Evolutionary conservation across 2,113 vertebrate species (phyloP).

Genomic region (Dolichotis patagonum): DNA sequence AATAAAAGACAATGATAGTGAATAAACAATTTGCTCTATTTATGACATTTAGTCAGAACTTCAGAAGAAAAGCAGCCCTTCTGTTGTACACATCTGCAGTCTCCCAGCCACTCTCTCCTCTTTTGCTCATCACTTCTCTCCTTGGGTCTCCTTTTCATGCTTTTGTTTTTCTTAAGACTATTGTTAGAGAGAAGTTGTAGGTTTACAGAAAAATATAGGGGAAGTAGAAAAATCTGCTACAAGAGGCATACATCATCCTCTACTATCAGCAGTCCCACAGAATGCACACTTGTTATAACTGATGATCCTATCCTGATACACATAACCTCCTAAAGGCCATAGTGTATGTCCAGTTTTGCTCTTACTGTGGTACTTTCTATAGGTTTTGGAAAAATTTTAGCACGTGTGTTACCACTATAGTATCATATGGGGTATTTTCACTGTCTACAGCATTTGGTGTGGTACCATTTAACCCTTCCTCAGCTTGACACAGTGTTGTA

Average conservation of each 20-base stretch:
- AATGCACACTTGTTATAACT: neutral
- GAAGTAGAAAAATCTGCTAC: fast-evolving
- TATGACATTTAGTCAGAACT: neutral
- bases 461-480: neutral
- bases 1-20: neutral
- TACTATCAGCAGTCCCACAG: neutral
- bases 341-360: neutral
- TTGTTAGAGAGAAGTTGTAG: neutral
- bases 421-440: neutral
- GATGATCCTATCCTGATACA: too few species aligned
- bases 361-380: neutral
- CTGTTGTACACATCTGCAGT: neutral
- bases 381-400: neutral
- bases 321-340: too few species aligned
- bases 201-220: neutral
- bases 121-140: neutral
- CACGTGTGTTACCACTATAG: too few species aligned
- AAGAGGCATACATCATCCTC: neutral
- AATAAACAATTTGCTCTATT: neutral
- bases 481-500: neutral
- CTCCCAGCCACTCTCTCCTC: neutral
- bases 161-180: neutral
- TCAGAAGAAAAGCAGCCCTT: neutral
- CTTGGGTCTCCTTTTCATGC: neutral
- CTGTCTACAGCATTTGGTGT: neutral